Conservation (phyloP, 92 coral and sea anemone species). For the Galaxea fascicularis region DNA sequence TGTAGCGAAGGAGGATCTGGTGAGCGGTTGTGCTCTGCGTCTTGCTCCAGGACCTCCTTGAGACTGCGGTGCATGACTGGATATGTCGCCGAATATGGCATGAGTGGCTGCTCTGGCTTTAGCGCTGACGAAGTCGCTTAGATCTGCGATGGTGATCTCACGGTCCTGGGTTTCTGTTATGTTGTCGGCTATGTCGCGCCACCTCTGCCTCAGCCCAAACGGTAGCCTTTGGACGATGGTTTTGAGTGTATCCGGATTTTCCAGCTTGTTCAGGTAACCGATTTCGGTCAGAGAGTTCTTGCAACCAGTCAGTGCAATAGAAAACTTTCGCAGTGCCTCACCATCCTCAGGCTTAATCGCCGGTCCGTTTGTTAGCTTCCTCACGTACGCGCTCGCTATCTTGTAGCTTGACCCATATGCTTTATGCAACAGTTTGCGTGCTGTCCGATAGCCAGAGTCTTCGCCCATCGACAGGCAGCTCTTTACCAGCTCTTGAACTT, state of each 20-base stretch:
- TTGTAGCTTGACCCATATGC: slow-evolving; percentile 26
- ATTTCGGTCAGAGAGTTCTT: no score
- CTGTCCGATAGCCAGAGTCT: slow-evolving; percentile 7
- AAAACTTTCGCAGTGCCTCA: background rate
- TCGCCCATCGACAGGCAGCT: slow-evolving; percentile 23
- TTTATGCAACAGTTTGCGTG: slow-evolving; percentile 20
- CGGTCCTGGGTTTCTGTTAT: slow-evolving; percentile 34
- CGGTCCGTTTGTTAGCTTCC: background rate
- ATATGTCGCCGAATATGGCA: slow-evolving; percentile 40
- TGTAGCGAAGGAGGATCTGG: background rate
- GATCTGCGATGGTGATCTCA: slow-evolving; percentile 42
- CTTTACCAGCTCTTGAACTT: no score
- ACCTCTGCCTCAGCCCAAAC: slow-evolving; percentile 21
- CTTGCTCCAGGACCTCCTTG: background rate
- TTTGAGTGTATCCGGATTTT: slow-evolving; percentile 36
- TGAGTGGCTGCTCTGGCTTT: slow-evolving; percentile 43
- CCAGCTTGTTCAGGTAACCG: no score
- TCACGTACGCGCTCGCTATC: slow-evolving; percentile 37
- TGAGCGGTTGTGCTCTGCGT: background rate
- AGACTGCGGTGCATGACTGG: background rate
- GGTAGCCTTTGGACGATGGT: slow-evolving; percentile 30
- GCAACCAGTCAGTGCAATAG: no score
- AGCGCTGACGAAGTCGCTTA: background rate
- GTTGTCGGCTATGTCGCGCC: slow-evolving; percentile 48
- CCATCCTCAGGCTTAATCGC: slow-evolving; percentile 37